These are phyloP conservation scores for Harpagifer antarcticus DNA, from an alignment of 2,797 vertebrate species.

Conservation along the genomic window DNA sequence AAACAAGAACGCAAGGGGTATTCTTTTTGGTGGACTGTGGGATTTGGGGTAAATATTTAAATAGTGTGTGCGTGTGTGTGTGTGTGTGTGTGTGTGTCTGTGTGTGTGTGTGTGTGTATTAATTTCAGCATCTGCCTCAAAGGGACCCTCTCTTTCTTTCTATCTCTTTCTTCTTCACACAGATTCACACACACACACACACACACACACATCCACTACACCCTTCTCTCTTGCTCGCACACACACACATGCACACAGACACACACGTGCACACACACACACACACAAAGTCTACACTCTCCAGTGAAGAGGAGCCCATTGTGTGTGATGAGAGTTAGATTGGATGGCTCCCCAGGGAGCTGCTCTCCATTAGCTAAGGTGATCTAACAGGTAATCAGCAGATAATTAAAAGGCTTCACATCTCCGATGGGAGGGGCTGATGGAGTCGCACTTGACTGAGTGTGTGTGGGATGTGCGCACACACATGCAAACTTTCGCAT, in stretches of 20 bases:
- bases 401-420: slow-evolving; percentile 90
- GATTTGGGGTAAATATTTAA: too few relatives aligned
- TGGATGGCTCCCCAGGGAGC: slow-evolving; percentile 86
- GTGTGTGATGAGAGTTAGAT: slow-evolving; percentile 89
- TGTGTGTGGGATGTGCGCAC: slow-evolving; percentile 23
- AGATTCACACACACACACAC: slow-evolving; percentile 23
- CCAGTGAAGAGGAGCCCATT: slow-evolving; percentile 85
- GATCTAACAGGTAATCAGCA: slow-evolving; percentile 91
- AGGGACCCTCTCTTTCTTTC: slow-evolving; percentile 62
- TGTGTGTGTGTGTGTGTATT: slow-evolving; percentile 32
- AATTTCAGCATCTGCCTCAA: slow-evolving; percentile 86
- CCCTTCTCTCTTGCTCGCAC: slow-evolving; percentile 7
- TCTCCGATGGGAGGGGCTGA: slow-evolving; percentile 78
- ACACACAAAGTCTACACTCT: slow-evolving; percentile 70
- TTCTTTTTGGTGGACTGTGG: too few relatives aligned
- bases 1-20: too few relatives aligned
- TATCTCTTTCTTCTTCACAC: slow-evolving; percentile 24
- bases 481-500: slow-evolving; percentile 42
- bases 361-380: slow-evolving; percentile 90
- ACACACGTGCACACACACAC: slow-evolving; percentile 29
- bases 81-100: too few relatives aligned
- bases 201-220: slow-evolving; percentile 12
- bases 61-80: too few relatives aligned
- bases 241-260: slow-evolving; percentile 21
- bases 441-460: slow-evolving; percentile 41